Percentiles rank a stretch among this genome's conserved stretches.
Conservation (phyloP, 2,888 invertebrate genomes). For the Drosophila neonasuta region DNA sequence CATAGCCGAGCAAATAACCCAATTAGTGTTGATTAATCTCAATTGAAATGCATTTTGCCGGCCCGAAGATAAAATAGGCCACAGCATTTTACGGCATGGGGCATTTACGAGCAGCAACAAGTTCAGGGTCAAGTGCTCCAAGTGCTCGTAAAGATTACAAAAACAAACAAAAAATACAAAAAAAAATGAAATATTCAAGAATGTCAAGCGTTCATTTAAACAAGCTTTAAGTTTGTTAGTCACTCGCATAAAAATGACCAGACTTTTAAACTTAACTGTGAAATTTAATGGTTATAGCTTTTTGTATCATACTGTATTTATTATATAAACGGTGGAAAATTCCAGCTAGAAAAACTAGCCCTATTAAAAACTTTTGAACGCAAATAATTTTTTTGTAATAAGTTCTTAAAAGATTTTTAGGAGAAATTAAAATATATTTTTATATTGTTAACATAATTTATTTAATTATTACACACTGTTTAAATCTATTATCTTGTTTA, state of each 20-base stretch:
- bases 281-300: neutral
- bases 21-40: conserved; percentile 74
- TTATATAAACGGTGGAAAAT: too few relatives aligned
- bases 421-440: too few relatives aligned
- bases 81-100: conserved; percentile 4
- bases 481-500: neutral
- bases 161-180: neutral
- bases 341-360: too few relatives aligned
- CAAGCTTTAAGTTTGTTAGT: neutral
- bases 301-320: neutral
- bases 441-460: too few relatives aligned
- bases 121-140: conserved; percentile 63
- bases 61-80: conserved; percentile 28
- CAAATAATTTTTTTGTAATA: too few relatives aligned
- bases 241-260: conserved; percentile 8
- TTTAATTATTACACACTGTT: too few relatives aligned
- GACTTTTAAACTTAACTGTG: neutral
- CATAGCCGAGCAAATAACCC: conserved; percentile 76
- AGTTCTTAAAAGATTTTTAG: too few relatives aligned
- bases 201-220: neutral
- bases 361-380: too few relatives aligned
- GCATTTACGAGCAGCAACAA: conserved; percentile 29
- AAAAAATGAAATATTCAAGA: neutral
- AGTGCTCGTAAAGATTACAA: neutral
- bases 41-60: conserved; percentile 72